Evolutionary conservation across 1,140 invertebrate species (phyloP).

Genomic region (Drosophila ananassae): DNA sequence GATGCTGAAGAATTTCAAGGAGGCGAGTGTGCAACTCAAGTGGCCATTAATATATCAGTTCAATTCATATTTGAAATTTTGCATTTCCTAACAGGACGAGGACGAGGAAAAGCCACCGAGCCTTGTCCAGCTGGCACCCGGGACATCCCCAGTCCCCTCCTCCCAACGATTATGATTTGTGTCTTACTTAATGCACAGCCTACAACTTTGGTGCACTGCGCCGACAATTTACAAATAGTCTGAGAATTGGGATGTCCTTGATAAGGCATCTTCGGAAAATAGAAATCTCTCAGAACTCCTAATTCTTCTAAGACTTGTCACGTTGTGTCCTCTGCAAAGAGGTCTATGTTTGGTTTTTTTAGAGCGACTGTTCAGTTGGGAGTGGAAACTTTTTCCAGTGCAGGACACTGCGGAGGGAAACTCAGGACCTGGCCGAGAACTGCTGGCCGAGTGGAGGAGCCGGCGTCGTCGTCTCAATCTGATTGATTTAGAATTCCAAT

Average conservation of each 20-base stretch:
- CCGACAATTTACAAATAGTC: no score
- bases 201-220: conserved; percentile 15
- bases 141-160: not conserved
- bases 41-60: conserved; percentile 83
- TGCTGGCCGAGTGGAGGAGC: conserved; percentile 28
- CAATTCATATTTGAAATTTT: conserved; percentile 83
- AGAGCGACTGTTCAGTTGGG: not conserved
- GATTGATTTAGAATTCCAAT: conserved; percentile 84
- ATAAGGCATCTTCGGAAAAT: no score
- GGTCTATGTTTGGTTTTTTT: not conserved
- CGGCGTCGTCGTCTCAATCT: conserved; percentile 80
- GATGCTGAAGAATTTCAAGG: conserved; percentile 4
- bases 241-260: no score
- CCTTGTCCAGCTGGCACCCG: conserved; percentile 32
- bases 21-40: conserved; percentile 60
- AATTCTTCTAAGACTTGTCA: no score
- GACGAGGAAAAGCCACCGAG: conserved; percentile 35
- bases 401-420: not conserved
- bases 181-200: conserved; percentile 82
- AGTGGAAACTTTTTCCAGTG: conserved; percentile 20
- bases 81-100: conserved; percentile 68
- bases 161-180: conserved; percentile 81
- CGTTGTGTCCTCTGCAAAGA: no score
- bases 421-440: conserved; percentile 27
- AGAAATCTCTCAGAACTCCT: no score